A percentile compares a stretch with the other conserved stretches of the same genome.
phyloP scores from a whole-genome alignment of 2,888 invertebrate genomes.

The Neelides folsomi region DNA sequence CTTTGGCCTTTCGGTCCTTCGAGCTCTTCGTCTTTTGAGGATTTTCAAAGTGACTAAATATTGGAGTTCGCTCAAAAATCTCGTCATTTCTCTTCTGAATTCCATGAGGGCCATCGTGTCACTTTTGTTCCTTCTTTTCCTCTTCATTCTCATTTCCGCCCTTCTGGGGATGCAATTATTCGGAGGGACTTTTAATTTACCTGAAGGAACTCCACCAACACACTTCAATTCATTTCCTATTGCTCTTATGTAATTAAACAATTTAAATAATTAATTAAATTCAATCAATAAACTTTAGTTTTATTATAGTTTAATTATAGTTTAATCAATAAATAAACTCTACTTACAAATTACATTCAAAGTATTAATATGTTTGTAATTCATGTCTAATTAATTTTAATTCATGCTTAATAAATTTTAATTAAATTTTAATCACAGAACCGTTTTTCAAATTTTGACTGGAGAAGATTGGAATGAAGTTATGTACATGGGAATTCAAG shows the following conservation, averaged over 20 bases:
- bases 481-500: constrained; percentile 46
- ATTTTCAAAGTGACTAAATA: constrained; percentile 40
- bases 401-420: too few relatives aligned
- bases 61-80: neutral
- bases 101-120: constrained; percentile 1
- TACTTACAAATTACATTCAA: too few relatives aligned
- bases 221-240: neutral
- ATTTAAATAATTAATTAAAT: too few relatives aligned
- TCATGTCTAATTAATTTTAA: too few relatives aligned
- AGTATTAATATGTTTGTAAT: too few relatives aligned
- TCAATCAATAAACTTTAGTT: too few relatives aligned
- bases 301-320: too few relatives aligned
- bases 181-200: constrained; percentile 1
- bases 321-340: too few relatives aligned
- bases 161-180: constrained; percentile 1
- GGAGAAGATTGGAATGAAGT: constrained; percentile 51
- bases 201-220: neutral
- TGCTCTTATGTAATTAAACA: neutral
- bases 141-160: neutral
- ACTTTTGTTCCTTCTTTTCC: constrained; percentile 1
- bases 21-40: constrained; percentile 43
- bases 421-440: neutral
- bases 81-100: neutral
- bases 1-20: constrained; percentile 45
- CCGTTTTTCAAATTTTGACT: constrained; percentile 42